These are phyloP conservation scores for Drosophila ercepeae DNA, from an alignment of 1,140 invertebrate genomes.

Conservation along the genomic window DNA sequence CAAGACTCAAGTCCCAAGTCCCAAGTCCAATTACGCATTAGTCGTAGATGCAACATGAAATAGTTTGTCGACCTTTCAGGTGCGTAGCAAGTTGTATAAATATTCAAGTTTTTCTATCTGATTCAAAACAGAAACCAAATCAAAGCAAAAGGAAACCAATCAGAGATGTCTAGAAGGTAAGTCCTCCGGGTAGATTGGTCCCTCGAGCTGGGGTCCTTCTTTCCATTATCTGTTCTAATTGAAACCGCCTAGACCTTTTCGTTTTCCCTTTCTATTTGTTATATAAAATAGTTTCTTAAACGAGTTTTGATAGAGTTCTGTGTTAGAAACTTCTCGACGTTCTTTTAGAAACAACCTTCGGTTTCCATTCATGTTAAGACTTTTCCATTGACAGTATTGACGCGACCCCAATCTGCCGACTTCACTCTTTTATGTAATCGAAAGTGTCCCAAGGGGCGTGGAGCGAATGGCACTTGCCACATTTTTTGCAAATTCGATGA, in stretches of 20 bases:
- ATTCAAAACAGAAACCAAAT: too few species aligned
- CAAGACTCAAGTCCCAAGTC: constrained; percentile 36
- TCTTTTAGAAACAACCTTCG: too few species aligned
- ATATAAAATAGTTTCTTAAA: too few species aligned
- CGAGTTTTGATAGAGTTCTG: too few species aligned
- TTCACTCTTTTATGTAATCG: constrained; percentile 22
- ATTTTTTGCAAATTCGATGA: constrained; percentile 6
- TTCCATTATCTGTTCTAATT: too few species aligned
- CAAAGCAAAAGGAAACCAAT: too few species aligned
- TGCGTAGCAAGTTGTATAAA: neutral
- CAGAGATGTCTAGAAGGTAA: too few species aligned
- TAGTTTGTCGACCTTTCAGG: constrained; percentile 27
- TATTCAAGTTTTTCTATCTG: neutral
- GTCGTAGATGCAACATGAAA: constrained; percentile 17
- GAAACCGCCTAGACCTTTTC: too few species aligned
- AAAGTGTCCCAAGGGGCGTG: constrained; percentile 22
- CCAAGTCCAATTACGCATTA: constrained; percentile 40
- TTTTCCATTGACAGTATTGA: neutral
- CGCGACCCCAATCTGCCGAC: neutral
- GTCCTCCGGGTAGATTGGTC: too few species aligned
- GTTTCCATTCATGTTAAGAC: neutral
- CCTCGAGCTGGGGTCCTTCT: too few species aligned
- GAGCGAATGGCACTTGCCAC: constrained; percentile 8
- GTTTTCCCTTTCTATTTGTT: too few species aligned
- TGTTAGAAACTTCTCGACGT: too few species aligned